Conservation (phyloP, 2,888 invertebrate species). For the Chymomyza procnemis region DNA sequence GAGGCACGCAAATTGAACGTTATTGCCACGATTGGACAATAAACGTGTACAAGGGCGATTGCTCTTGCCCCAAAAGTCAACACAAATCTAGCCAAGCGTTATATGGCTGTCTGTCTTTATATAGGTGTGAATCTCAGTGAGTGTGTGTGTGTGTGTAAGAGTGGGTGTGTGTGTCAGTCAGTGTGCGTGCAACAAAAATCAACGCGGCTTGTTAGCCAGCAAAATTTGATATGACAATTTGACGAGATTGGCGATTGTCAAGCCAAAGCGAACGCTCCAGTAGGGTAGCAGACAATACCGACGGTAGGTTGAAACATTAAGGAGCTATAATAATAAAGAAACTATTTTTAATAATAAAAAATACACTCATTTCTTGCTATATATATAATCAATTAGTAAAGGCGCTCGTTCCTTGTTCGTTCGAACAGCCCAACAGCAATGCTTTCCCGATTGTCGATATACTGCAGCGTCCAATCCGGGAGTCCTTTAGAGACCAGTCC, state of each 20-base stretch:
- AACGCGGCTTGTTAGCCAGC: constrained; percentile 41
- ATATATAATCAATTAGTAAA: too few relatives aligned
- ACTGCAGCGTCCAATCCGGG: too few relatives aligned
- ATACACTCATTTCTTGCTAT: too few relatives aligned
- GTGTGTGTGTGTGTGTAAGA: too few relatives aligned
- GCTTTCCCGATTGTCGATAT: too few relatives aligned
- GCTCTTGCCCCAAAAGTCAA: neutral
- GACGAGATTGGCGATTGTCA: constrained; percentile 24
- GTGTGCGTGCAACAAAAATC: constrained; percentile 18
- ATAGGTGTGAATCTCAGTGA: neutral
- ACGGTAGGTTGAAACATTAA: too few relatives aligned
- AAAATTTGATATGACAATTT: constrained; percentile 49
- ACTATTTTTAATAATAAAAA: too few relatives aligned
- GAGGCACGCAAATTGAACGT: constrained; percentile 51
- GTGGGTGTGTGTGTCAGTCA: neutral
- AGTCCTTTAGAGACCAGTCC: too few relatives aligned
- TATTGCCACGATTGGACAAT: constrained; percentile 48
- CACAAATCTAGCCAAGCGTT: constrained; percentile 1
- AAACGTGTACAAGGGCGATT: constrained; percentile 32
- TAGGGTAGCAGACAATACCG: neutral
- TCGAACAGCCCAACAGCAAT: too few relatives aligned
- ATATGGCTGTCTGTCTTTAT: neutral
- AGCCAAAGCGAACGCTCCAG: neutral
- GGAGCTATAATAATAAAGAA: too few relatives aligned
- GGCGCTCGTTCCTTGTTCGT: too few relatives aligned